Evolutionary conservation across 2,113 vertebrate species (phyloP), one percentile per base, ranked within the genome.

Genomic region (Amblyopsis rosae): DNA sequence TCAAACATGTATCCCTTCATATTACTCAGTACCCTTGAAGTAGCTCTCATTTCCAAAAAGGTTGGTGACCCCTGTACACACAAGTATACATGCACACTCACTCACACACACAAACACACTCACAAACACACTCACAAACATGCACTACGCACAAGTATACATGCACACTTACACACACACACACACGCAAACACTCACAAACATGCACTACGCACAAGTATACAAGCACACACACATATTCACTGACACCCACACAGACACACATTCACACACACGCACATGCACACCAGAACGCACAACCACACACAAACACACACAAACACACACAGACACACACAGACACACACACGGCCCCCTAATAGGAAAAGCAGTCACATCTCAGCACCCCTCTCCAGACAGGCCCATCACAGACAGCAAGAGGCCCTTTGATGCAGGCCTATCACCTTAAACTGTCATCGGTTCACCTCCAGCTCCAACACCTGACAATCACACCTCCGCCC

Each of bases 381-480:
- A 41, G 35, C 35, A 41, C 35, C 4, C 4, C 12, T 61, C 35
- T 77, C 60, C 59, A 73, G 33, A 12, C 17, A 54, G 64, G 70
- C 56, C 67, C 69, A 71, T 65, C 4, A 32, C 32, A 47, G 62
- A 9, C 61, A 76, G 59, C 59, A 64, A 32, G 41, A 15, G 67
- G 49, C 49, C 65, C 62, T 70, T 19, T 72, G 53, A 51, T 54
- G 73, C 62, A 49, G 63, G 66, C 33, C 69, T 62, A 62, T 83
- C 74, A 67, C 73, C 62, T 54, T n/a, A 73, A 33, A 35, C 51
- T 70, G 46, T 49, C 13, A 6, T 17, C 45, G 8, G 4, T 35
- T 47, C 35, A 41, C 35, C 4, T 41, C 35, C 35, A 41, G 19
- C 19, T 19, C 19, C 19, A 19, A 19, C 19, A 19, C 19, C 19